phyloP scores from a whole-genome alignment of 2,797 vertebrate species.

The Gephyroberyx darwinii region DNA sequence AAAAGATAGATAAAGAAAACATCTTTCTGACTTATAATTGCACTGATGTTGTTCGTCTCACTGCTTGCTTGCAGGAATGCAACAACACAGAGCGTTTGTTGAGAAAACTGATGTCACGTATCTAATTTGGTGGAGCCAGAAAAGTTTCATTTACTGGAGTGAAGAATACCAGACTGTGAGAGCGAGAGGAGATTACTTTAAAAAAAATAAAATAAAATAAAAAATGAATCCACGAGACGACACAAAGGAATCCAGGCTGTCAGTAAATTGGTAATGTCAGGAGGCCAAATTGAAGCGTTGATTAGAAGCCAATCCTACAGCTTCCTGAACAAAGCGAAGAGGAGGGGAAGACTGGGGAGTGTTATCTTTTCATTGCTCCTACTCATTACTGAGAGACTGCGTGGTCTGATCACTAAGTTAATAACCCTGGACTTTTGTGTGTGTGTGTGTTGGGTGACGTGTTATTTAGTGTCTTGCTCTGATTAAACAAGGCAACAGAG shows the following conservation, averaged over 20 bases:
- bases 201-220: too few species aligned
- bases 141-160: conserved; percentile 20
- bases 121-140: conserved; percentile 19
- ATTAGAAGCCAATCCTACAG: conserved; percentile 57
- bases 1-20: not conserved
- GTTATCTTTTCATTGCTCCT: conserved; percentile 58
- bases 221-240: conserved; percentile 26
- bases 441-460: too few species aligned
- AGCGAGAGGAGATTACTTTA: conserved; percentile 39
- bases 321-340: conserved; percentile 59
- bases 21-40: not conserved
- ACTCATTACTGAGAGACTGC: conserved; percentile 39
- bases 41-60: not conserved
- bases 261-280: conserved; percentile 57
- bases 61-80: not conserved
- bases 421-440: conserved; percentile 33
- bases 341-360: conserved; percentile 43
- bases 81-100: not conserved
- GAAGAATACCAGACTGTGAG: not conserved
- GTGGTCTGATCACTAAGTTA: conserved; percentile 51
- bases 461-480: too few species aligned
- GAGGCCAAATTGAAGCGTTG: conserved; percentile 66
- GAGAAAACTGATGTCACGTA: not conserved
- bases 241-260: conserved; percentile 54
- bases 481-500: too few species aligned